Conservation (phyloP, 2,888 invertebrate genomes). For the Machimus rusticus region DNA sequence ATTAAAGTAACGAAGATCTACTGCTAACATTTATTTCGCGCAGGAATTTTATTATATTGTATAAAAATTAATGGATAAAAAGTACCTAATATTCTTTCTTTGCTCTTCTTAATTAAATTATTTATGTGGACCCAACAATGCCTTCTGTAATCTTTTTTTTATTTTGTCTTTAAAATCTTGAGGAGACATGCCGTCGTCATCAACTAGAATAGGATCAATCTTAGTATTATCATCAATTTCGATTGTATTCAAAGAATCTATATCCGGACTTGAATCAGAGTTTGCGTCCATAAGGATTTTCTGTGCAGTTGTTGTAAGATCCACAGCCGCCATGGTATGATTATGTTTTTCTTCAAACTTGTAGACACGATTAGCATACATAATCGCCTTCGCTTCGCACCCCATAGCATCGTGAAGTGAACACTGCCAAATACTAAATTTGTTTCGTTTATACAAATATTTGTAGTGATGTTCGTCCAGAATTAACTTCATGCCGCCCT, state of each 20-base stretch:
- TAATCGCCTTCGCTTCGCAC: constrained; percentile 58
- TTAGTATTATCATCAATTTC: background rate
- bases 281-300: background rate
- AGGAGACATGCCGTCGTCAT: constrained; percentile 49
- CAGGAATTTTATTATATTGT: background rate
- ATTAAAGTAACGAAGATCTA: no score
- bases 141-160: constrained; percentile 58
- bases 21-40: no score
- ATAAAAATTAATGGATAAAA: background rate
- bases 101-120: background rate
- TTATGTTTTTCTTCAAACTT: constrained; percentile 58
- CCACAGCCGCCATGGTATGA: constrained; percentile 59
- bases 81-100: background rate
- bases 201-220: background rate
- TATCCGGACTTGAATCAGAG: background rate
- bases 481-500: constrained; percentile 60
- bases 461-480: constrained; percentile 59
- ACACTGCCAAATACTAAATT: constrained; percentile 50
- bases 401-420: constrained; percentile 50
- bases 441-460: constrained; percentile 58
- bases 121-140: constrained; percentile 39
- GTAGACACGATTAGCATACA: constrained; percentile 57
- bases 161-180: constrained; percentile 60
- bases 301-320: constrained; percentile 53
- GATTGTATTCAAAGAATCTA: background rate